Evolutionary conservation across 2,113 vertebrate genomes (phyloP).

Genomic region (Progne subis): DNA sequence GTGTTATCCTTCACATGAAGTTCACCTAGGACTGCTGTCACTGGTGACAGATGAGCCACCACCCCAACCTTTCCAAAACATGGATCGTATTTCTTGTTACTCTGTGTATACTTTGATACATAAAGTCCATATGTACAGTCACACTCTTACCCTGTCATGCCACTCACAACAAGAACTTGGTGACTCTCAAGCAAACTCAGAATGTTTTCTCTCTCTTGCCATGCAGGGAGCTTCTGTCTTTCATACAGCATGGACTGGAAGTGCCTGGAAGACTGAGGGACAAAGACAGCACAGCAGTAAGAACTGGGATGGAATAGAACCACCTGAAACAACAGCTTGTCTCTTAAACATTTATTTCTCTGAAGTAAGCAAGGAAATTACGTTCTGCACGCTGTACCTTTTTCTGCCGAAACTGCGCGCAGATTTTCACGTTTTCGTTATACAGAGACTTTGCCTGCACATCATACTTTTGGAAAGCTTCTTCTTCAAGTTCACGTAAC

Average conservation of each 20-base stretch:
- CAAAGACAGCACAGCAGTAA: neutral
- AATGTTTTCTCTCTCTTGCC: slow-evolving; percentile 87
- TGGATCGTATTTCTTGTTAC: neutral
- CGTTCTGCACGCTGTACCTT: slow-evolving; percentile 72
- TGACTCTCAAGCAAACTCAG: slow-evolving; percentile 78
- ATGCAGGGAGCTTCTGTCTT: slow-evolving; percentile 90
- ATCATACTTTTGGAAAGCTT: slow-evolving; percentile 80
- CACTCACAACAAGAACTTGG: slow-evolving; percentile 94
- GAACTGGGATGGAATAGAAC: neutral
- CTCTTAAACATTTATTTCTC: neutral
- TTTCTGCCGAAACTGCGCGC: slow-evolving; percentile 83
- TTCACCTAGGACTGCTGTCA: neutral
- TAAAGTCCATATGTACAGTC: neutral
- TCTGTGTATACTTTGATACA: neutral
- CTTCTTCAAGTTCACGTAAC: slow-evolving; percentile 89
- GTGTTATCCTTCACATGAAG: neutral
- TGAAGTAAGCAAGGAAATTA: neutral
- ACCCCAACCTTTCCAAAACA: neutral
- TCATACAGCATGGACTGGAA: slow-evolving; percentile 88
- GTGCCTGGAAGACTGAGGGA: slow-evolving; percentile 83
- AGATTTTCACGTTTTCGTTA: slow-evolving; percentile 87
- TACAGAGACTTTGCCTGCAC: slow-evolving; percentile 73
- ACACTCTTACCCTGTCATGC: slow-evolving; percentile 92
- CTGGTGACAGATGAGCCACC: neutral
- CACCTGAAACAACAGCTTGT: neutral